Evolutionary conservation across 2,888 invertebrate species (phyloP), one percentile per base, ranked within the genome.

Genomic region (Petrolisthes cinctipes): DNA sequence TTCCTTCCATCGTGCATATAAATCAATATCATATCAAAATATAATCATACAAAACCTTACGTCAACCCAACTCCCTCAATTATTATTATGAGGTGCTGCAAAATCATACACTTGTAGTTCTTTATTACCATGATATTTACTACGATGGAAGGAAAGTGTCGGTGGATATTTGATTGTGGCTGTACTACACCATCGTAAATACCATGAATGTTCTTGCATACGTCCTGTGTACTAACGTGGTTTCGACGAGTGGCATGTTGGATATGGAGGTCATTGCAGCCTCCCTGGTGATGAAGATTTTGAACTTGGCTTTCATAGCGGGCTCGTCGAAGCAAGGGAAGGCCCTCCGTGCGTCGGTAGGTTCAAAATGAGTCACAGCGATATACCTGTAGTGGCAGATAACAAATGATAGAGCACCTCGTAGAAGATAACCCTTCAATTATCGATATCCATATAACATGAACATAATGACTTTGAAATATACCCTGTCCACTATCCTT

Each of bases 251-350:
- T 83, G 96, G 96, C 96, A 97, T 97, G 92, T 97, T 97, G 53
- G 96, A 96, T 57, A 97, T 94, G 0, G 96, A 95, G 56, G 95
- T 94, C 95, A 97, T 95, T 91, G 95, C 95, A 1, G 53, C 92
- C 0, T 95, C 95, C 51, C 97, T 93, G 0, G 96, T 96, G 79
- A 97, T 95, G 92, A 95, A 96, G 92, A 97, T 37, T 14, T 88
- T 73, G 23, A 88, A 88, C 7, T 68, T 93, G 0, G 97, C 97
- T 92, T 97, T 97, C 83, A 97, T 82, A 92, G 92, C 96, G 0
- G 88, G 86, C 37, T 86, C 89, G 56, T 97, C 97, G 93, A 97
- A 97, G 93, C 97, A 97, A 0, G 97, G 97, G 93, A 97, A 97
- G 4, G 96, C 96, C 88, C 95, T 86, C 53, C 92, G 90, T 17